Base-by-base conservation (phyloP, 1,140 invertebrate species). In the Calliphora vicina region DNA sequence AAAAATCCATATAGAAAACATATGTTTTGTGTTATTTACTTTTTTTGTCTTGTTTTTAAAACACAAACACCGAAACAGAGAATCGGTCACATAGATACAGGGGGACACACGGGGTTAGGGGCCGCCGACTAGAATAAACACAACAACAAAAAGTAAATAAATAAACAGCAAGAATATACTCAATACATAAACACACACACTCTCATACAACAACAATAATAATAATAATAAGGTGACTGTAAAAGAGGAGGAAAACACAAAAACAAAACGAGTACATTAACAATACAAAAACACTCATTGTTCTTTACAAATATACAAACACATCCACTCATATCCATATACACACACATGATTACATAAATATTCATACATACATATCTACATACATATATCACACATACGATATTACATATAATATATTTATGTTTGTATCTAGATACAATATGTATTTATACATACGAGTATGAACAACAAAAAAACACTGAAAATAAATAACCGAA, bases 11-110 rank as follows among this genome's bases (percentile, higher is more conserved):
- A 67, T 10, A 67, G 61, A 67, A 67, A 67, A 67, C 61, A 67
- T 67, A 67, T 67, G 61, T 67, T 67, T 67, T 67, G n/a, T 67
- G 61, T 67, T 67, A 67, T 67, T 67, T 67, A 67, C 61, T 67
- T 67, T 67, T 67, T 67, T 23, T 35, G 6, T 35, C 35, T 35
- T 35, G 35, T 35, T 35, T 35, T 35, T 35, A 13, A 50, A 50
- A 13, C 17, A n/a, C 45, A 50, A 50, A n/a, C 12, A 50, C 45
- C 45, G 45, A 50, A 50, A 35, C 35, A 35, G 35, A 35, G 35
- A 35, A 35, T 35, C 35, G 35, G 35, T 35, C 35, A 35, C 35
- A 35, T 35, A 35, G 35, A 35, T 5, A 35, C 35, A 35, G 35
- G 35, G 35, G 35, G 35, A 35, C 35, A 35, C 35, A 35, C 10